These are phyloP conservation scores for Idaea aversata DNA, from an alignment of 2,888 invertebrate species.

Conservation along the genomic window DNA sequence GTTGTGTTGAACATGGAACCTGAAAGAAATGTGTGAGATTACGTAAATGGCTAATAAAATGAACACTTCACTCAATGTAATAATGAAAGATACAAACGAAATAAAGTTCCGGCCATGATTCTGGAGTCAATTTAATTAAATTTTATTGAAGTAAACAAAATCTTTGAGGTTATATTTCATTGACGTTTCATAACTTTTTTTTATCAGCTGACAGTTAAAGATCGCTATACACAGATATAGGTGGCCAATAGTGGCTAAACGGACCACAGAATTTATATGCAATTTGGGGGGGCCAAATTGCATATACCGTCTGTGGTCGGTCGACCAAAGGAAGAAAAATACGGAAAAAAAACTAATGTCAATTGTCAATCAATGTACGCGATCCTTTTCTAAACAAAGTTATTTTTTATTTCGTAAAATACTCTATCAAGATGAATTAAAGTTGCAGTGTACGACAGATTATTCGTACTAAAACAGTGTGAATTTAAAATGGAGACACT, in stretches of 20 bases:
- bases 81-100: constrained; percentile 48
- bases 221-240: neutral
- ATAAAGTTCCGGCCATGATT: constrained; percentile 58
- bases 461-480: neutral
- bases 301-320: too few species aligned
- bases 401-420: neutral
- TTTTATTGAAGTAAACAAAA: neutral
- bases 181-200: neutral
- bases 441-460: neutral
- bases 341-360: too few species aligned
- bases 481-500: constrained; percentile 56
- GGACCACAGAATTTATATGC: too few species aligned
- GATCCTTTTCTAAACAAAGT: neutral
- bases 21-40: constrained; percentile 38
- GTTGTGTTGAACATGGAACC: constrained; percentile 56
- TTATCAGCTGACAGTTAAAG: neutral
- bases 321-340: too few species aligned
- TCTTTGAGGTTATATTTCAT: neutral
- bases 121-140: constrained; percentile 2
- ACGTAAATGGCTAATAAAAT: neutral
- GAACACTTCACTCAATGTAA: neutral
- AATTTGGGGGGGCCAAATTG: too few species aligned
- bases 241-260: too few species aligned
- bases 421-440: neutral
- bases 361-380: too few species aligned